Conservation (phyloP, 2,113 vertebrate genomes). For the Cinclus cinclus region DNA sequence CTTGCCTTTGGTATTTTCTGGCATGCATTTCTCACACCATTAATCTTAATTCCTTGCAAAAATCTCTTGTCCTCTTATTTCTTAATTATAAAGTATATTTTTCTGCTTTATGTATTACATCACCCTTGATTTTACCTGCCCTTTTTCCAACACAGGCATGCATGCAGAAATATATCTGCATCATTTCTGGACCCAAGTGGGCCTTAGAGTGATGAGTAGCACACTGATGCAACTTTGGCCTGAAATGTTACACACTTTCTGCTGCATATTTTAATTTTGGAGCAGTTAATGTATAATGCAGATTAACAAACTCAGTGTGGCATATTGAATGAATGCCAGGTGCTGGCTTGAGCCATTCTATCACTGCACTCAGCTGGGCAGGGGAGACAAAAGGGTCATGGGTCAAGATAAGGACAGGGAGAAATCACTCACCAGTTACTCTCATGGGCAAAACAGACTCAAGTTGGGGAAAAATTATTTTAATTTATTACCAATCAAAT, state of each 20-base stretch:
- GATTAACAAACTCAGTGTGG: neutral
- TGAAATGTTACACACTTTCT: neutral
- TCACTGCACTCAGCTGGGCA: neutral
- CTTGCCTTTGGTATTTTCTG: neutral
- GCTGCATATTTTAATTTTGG: neutral
- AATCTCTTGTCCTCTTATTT: neutral
- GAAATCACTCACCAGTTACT: neutral
- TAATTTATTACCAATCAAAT: neutral
- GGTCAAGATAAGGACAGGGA: neutral
- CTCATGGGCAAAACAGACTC: neutral
- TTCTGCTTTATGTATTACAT: neutral
- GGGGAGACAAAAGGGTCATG: neutral
- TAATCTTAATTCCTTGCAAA: neutral
- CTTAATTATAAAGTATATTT: neutral
- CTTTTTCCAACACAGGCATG: neutral
- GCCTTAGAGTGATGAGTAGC: neutral
- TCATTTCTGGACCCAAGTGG: neutral
- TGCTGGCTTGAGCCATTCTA: neutral
- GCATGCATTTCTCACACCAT: fast-evolving
- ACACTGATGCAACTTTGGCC: neutral
- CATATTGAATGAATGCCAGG: neutral
- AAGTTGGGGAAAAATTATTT: neutral
- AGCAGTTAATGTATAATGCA: neutral
- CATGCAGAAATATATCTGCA: neutral
- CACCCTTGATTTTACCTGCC: neutral